Evolutionary conservation across 53 echinoderm and acorn worm genomes (phyloP), one percentile per base, ranked within the genome.

Genomic region (Glandiceps talaboti): DNA sequence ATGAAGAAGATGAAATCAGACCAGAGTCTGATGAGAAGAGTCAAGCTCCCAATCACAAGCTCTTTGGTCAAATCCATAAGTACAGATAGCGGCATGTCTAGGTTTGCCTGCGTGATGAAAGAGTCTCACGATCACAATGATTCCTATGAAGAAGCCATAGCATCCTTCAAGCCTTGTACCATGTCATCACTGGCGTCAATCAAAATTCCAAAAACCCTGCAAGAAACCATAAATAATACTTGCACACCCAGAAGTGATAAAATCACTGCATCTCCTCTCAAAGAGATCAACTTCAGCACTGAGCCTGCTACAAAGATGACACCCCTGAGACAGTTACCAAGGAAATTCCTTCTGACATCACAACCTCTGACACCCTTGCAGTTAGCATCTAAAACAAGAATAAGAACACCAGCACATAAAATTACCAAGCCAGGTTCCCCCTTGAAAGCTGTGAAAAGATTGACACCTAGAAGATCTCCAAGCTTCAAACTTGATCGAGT

Each of bases 81-180:
- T 82, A 79, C 79, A 29, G 89, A 86, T 73, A 82, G 85, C 33
- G 89, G 89, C 10, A 73, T 89, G 32, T 76, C 28, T 28, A 78
- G 85, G 30, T 25, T 80, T 28, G 27, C 32, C 25, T 25, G 27
- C 25, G 29, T 30, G 14, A 26, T 25, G 30, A 30, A 6, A 1
- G 77, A 28, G 28, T 83, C 33, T 1, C 76, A 30, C 27, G 79
- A 76, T 31, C 45, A 64, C 31, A 72, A 87, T 75, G 85, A 87
- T 73, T 92, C 92, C 28, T 85, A 81, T 33, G 89, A 92, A 73
- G 79, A 33, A 77, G 91, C 88, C 33, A 75, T 85, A 45, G 64
- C 64, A 45, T 45, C 64, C 6, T 45, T 20, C 64, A 45, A 12
- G 20, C 6, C 6, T 6, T 20, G 20, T 45, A 20, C 20, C 6